phyloP scores from a whole-genome alignment of 2,797 vertebrate species.

The Diplodus sargus region DNA sequence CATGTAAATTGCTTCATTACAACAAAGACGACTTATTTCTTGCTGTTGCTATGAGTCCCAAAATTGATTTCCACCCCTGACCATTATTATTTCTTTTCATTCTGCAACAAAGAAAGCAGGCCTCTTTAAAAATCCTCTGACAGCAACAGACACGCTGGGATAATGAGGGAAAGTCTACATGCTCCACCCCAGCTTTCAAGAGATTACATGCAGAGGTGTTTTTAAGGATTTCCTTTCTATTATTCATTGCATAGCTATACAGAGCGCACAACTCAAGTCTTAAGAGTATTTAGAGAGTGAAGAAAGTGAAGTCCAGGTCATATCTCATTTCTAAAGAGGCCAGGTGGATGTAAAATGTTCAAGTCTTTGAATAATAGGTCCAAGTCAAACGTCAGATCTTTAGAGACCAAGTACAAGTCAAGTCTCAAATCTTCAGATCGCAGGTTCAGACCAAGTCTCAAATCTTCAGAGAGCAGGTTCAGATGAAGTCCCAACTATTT shows the following conservation, averaged over 20 bases:
- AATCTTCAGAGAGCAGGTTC: background rate
- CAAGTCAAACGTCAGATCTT: background rate
- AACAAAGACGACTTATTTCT: background rate
- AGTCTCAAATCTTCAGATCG: background rate
- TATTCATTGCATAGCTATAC: background rate
- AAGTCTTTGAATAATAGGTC: background rate
- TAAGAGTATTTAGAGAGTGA: background rate
- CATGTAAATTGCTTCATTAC: background rate
- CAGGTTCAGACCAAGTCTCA: background rate
- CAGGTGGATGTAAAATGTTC: no score
- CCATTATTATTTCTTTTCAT: slow-evolving; percentile 2
- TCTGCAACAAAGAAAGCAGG: background rate
- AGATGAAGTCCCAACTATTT: background rate
- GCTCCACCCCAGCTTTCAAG: background rate
- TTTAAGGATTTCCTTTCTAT: background rate
- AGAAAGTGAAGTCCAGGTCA: background rate
- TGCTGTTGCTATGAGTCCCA: slow-evolving; percentile 2
- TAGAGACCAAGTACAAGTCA: background rate
- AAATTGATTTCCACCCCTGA: background rate
- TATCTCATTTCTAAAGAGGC: background rate
- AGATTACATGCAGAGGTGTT: background rate
- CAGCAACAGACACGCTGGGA: background rate
- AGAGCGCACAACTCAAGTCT: no score
- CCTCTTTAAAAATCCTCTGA: background rate
- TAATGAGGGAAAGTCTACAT: background rate